Evolutionary conservation across 92 coral and sea anemone genomes (phyloP), one percentile per base, ranked within the genome.

Genomic region (Blastomussa wellsi): DNA sequence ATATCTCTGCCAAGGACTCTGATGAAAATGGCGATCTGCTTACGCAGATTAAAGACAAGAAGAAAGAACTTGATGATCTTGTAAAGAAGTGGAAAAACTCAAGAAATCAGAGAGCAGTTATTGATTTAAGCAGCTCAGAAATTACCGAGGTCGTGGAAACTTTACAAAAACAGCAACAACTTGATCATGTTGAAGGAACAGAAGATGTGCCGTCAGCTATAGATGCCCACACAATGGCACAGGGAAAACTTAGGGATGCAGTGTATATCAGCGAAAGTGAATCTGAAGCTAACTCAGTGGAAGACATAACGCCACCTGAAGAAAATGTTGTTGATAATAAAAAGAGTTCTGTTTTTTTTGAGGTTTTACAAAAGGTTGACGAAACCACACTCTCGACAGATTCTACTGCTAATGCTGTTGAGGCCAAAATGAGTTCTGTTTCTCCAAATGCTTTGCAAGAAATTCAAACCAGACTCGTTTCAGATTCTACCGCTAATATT

Each of bases 61-160:
- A 80, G 70, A 86, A 49, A 62, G 81, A 89, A 49, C 75, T 89
- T 5, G 92, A 89, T 44, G 87, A 86, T 41, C 70, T 89, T 20
- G 68, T 89, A 57, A 81, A 76, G 38, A 86, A 75, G 68, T 76
- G 90, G 90, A 82, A 89, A 67, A 72, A 66, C 44, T 83, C 87
- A 9, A 83, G 37, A 57, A 42, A 32, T 26, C 49, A 38, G 62
- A 62, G 59, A 82, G 13, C 86, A 38, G 52, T 20, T 1, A 55
- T 26, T 52, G 70, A 71, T 70, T 52, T 82, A 52, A 71, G 9
- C 37, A 74, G 47, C 9, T 44, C 74, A 62, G 74, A 62, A 31
- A 28, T 17, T 17, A 28, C 68, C 31, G 85, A 67, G 24, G 77
- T 20, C 0, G 15, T 1, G 35, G 44, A 31, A 32, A 17, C 19